These are phyloP conservation scores for Aphidius gifuensis DNA, from an alignment of 1,140 invertebrate genomes.

Conservation along the genomic window DNA sequence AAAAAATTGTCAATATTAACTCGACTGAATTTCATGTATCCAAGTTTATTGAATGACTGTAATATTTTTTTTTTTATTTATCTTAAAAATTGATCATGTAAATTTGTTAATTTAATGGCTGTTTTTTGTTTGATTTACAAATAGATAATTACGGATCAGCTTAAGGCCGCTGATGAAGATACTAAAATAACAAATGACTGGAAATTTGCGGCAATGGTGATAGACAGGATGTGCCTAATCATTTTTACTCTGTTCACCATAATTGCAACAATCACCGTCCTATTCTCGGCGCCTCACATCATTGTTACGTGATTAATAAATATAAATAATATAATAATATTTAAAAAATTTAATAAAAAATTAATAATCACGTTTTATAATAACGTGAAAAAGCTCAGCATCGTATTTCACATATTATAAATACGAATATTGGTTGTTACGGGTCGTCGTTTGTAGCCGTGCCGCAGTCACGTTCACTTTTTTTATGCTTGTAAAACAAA, in stretches of 20 bases:
- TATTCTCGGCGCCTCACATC: slow-evolving; percentile 94
- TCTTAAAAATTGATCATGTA: too few species aligned
- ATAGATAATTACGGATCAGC: slow-evolving; percentile 69
- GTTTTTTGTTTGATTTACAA: slow-evolving; percentile 14
- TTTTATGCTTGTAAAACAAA: slow-evolving; percentile 28
- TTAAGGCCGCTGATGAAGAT: slow-evolving; percentile 86
- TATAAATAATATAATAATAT: slow-evolving; percentile 11
- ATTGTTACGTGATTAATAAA: slow-evolving; percentile 76
- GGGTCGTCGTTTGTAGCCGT: slow-evolving; percentile 23
- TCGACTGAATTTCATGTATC: too few species aligned
- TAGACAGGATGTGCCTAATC: slow-evolving; percentile 98
- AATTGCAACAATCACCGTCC: slow-evolving; percentile 94
- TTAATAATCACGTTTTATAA: slow-evolving; percentile 28
- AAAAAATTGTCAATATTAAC: too few species aligned
- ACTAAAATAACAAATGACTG: slow-evolving; percentile 93
- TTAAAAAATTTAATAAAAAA: too few species aligned
- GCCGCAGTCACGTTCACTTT: slow-evolving; percentile 21
- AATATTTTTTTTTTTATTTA: too few species aligned
- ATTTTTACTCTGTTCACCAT: slow-evolving; percentile 98
- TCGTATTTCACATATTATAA: slow-evolving; percentile 13
- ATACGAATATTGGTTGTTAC: slow-evolving; percentile 30
- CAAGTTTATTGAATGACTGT: too few species aligned
- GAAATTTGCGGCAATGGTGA: slow-evolving; percentile 99
- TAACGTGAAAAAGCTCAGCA: slow-evolving; percentile 27
- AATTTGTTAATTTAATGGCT: too few species aligned